Base-by-base conservation (phyloP, 2,797 vertebrate species). In the Cyprinella venusta region DNA sequence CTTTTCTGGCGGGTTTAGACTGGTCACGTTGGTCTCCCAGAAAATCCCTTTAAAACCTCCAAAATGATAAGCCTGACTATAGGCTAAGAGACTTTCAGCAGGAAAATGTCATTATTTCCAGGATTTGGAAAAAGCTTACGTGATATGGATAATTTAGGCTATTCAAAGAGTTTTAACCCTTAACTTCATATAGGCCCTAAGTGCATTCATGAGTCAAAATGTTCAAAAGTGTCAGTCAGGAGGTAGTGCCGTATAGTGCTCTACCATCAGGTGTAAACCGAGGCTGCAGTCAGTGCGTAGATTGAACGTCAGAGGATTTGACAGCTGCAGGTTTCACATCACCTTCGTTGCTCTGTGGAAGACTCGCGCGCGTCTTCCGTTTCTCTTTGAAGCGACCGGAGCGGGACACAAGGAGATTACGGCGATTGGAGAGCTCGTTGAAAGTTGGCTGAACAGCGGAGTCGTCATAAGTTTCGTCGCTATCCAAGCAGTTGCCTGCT, bases 341-440 rank as follows among this genome's bases (percentile, higher is more conserved):
- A 5, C 91, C 92, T 74, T 96, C 95, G 26, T 96, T 95, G 64
- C 94, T 89, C 15, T 95, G 91, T 0, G 95, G 94, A 13, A 99
- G 92, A 4, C 92, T 94, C 8, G 93, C 91, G 2, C 97, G 96
- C 13, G 91, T 90, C 90, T 89, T 96, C 85, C 94, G 90, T 90
- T 96, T 96, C 91, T 97, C 97, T 85, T 96, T 99, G 88, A 96
- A 98, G 56, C 97, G 95, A 2, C 97, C 97, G 0, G 97, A 99
- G 71, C 97, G 97, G 0, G 97, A 98, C 76, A 98, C 95, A 16
- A 94, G 97, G 87, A 99, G 92, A 85, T 96, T 96, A 84, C 97
- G 93, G 45, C 97, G 95, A 87, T 91, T 97, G 2, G 91, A 92
- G 85, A 91, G 91, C 70, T 95, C 90, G 2, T 92, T 96, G 86